Conservation (phyloP, 1,140 invertebrate species). For the Heterodera carotae region DNA sequence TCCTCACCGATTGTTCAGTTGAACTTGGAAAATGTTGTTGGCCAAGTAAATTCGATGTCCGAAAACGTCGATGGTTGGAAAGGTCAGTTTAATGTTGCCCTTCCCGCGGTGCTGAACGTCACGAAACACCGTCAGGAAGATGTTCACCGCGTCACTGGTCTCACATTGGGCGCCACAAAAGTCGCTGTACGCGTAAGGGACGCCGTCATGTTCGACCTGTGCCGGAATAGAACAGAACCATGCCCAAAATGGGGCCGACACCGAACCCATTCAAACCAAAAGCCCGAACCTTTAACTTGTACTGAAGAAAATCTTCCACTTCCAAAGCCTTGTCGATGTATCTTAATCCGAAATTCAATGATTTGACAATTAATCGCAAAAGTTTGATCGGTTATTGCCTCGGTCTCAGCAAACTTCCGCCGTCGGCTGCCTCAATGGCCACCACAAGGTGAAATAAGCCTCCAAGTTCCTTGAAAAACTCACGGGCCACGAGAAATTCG, state of each 20-base stretch:
- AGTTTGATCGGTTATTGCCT: constrained; percentile 32
- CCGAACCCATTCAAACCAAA: not conserved
- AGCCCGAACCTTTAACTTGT: constrained; percentile 52
- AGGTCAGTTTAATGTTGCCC: constrained; percentile 61
- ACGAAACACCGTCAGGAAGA: constrained; percentile 60
- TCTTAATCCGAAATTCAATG: constrained; percentile 35
- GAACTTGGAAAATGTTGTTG: constrained; percentile 63
- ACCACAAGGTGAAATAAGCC: constrained; percentile 62
- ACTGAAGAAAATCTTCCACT: constrained; percentile 62
- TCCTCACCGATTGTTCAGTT: constrained; percentile 57
- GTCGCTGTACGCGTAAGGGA: constrained; percentile 57
- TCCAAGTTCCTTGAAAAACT: constrained; percentile 64
- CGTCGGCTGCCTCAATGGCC: constrained; percentile 56
- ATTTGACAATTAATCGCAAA: not conserved
- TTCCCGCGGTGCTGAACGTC: constrained; percentile 59
- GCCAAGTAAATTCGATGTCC: constrained; percentile 62
- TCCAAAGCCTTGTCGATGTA: constrained; percentile 62
- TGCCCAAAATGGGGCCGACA: not conserved
- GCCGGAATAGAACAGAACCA: not conserved
- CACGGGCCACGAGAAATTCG: constrained; percentile 57
- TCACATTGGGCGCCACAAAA: constrained; percentile 65
- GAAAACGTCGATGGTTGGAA: constrained; percentile 62
- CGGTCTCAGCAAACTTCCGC: constrained; percentile 54
- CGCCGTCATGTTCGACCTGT: constrained; percentile 53
- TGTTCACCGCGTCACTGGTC: constrained; percentile 62